Conservation (phyloP, 2,888 invertebrate species). For the Stenodema calcarata region DNA sequence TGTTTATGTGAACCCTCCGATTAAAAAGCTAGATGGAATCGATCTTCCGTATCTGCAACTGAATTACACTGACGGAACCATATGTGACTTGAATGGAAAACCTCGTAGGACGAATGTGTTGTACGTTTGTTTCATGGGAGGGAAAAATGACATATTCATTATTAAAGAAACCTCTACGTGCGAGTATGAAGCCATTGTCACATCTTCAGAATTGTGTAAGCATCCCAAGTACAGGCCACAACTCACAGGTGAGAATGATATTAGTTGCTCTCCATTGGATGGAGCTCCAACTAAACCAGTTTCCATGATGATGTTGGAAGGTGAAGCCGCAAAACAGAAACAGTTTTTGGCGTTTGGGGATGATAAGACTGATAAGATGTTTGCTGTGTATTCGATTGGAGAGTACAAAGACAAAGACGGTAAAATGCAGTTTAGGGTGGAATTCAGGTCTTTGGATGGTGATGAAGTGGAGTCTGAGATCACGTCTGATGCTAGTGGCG, state of each 20-base stretch:
- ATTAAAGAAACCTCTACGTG: slow-evolving; percentile 93
- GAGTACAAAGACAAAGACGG: slow-evolving; percentile 66
- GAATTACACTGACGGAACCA: slow-evolving; percentile 85
- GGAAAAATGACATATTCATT: slow-evolving; percentile 90
- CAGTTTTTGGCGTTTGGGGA: slow-evolving; percentile 61
- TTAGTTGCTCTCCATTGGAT: slow-evolving; percentile 75
- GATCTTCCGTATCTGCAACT: slow-evolving; percentile 88
- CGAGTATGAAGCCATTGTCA: slow-evolving; percentile 89
- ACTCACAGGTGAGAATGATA: slow-evolving; percentile 71
- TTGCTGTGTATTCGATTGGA: slow-evolving; percentile 64
- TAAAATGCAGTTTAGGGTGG: slow-evolving; percentile 71
- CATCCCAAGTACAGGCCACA: slow-evolving; percentile 81
- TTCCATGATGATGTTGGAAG: slow-evolving; percentile 73
- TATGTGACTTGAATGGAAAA: slow-evolving; percentile 88
- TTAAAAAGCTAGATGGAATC: slow-evolving; percentile 80
- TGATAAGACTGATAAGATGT: slow-evolving; percentile 63
- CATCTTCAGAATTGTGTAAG: slow-evolving; percentile 84
- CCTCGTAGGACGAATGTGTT: slow-evolving; percentile 81
- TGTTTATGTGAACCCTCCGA: slow-evolving; percentile 51
- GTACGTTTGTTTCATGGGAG: slow-evolving; percentile 88
- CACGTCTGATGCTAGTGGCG: not conserved
- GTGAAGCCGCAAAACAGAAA: slow-evolving; percentile 74
- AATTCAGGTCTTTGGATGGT: slow-evolving; percentile 69
- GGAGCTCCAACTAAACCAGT: slow-evolving; percentile 76
- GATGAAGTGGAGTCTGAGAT: slow-evolving; percentile 33